Evolutionary conservation across 2,113 vertebrate genomes (phyloP).

Genomic region (Pelobates fuscus): DNA sequence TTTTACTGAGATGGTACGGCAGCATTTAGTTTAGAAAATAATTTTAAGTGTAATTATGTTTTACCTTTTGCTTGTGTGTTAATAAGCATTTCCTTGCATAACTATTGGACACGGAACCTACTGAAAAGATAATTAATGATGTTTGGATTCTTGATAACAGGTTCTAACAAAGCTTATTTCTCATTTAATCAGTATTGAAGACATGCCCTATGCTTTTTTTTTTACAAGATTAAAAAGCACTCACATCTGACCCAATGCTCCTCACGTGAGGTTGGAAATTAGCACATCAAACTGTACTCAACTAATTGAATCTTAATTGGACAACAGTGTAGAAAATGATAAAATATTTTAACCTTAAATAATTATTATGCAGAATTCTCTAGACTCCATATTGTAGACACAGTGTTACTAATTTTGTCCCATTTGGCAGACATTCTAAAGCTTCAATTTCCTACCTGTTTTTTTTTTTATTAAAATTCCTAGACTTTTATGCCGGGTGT

Average conservation of each 20-base stretch:
- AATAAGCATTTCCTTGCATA: constrained; percentile 6
- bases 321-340: constrained; percentile 2
- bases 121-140: constrained; percentile 25
- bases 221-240: constrained; percentile 31
- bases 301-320: constrained; percentile 38
- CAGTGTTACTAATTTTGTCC: neutral
- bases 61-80: constrained; percentile 10
- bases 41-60: constrained; percentile 30
- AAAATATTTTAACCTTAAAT: constrained; percentile 23
- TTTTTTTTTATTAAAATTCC: too few species aligned
- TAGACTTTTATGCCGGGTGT: too few species aligned
- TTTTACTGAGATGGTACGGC: neutral
- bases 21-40: neutral
- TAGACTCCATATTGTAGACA: constrained; percentile 8
- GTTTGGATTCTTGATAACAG: constrained; percentile 23
- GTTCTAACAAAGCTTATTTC: neutral
- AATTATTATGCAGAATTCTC: constrained; percentile 14
- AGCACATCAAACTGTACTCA: constrained; percentile 28
- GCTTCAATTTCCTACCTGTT: too few species aligned
- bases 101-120: neutral
- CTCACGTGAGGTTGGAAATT: constrained; percentile 7
- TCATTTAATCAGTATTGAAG: constrained; percentile 19
- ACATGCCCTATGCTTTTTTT: constrained; percentile 1
- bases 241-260: constrained; percentile 24
- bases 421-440: too few species aligned